phyloP scores from a whole-genome alignment of 2,888 invertebrate genomes.

The Tachina grossa region DNA sequence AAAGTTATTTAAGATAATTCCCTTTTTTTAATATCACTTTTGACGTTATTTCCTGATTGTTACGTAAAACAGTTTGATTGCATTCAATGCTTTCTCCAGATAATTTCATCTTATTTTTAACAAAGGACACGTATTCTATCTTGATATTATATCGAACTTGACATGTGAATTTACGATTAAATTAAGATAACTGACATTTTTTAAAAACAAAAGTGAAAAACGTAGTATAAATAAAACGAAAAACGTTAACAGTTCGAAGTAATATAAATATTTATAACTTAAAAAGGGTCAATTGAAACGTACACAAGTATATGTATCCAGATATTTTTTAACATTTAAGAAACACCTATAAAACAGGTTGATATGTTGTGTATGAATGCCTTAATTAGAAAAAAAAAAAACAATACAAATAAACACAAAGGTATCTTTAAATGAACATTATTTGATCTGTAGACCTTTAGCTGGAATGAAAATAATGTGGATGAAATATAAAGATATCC shows the following conservation, averaged over 20 bases:
- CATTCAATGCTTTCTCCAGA: neutral
- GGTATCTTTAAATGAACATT: slow-evolving; percentile 52
- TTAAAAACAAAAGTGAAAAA: neutral
- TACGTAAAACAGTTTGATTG: neutral
- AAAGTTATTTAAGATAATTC: neutral
- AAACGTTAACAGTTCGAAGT: slow-evolving; percentile 20
- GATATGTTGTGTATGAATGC: neutral
- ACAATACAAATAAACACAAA: slow-evolving; percentile 13
- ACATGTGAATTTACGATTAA: slow-evolving; percentile 50
- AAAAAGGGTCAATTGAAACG: slow-evolving; percentile 3
- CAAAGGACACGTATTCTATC: slow-evolving; percentile 17
- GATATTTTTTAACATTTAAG: neutral
- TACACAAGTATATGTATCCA: neutral
- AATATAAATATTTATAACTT: slow-evolving; percentile 53
- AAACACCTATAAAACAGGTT: neutral
- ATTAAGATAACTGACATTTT: slow-evolving; percentile 20
- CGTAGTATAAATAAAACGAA: slow-evolving; percentile 5
- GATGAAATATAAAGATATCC: slow-evolving; percentile 19
- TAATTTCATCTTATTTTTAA: neutral
- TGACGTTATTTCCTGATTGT: neutral
- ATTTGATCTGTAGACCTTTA: slow-evolving; percentile 27
- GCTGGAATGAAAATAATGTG: slow-evolving; percentile 10
- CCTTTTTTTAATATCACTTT: neutral
- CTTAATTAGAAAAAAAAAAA: neutral
- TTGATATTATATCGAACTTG: slow-evolving; percentile 46